Conservation (phyloP, 1,140 invertebrate genomes). For the Lucilia sericata region DNA sequence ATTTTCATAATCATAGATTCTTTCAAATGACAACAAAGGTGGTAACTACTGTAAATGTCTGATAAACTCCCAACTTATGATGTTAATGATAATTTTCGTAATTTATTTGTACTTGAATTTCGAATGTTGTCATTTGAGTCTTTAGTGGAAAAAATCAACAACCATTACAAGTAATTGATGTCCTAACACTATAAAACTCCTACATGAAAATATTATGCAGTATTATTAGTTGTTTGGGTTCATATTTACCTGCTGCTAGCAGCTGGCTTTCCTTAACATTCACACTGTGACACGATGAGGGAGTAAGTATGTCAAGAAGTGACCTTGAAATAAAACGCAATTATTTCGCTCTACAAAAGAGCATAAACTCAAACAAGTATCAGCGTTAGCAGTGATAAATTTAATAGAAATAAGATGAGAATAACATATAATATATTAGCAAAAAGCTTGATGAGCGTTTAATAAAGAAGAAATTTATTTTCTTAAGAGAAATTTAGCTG, state of each 20-base stretch:
- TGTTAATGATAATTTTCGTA: too few species aligned
- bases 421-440: neutral
- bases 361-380: neutral
- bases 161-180: neutral
- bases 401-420: neutral
- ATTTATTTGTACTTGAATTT: neutral
- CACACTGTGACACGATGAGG: neutral
- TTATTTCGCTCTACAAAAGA: conserved; percentile 7
- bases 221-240: neutral
- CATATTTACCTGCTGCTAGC: neutral
- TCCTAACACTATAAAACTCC: neutral
- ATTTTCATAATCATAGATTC: too few species aligned
- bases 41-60: too few species aligned
- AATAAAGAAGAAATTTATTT: too few species aligned
- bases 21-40: too few species aligned
- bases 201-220: conserved; percentile 13
- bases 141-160: conserved; percentile 21
- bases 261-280: neutral
- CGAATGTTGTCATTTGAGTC: neutral
- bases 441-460: neutral
- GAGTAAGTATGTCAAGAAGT: conserved; percentile 33
- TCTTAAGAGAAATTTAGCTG: neutral
- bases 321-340: conserved; percentile 37
- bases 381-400: neutral
- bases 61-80: too few species aligned